These are phyloP conservation scores for Microcebus jonahi DNA, from an alignment of 2,113 vertebrate species.

Conservation along the genomic window DNA sequence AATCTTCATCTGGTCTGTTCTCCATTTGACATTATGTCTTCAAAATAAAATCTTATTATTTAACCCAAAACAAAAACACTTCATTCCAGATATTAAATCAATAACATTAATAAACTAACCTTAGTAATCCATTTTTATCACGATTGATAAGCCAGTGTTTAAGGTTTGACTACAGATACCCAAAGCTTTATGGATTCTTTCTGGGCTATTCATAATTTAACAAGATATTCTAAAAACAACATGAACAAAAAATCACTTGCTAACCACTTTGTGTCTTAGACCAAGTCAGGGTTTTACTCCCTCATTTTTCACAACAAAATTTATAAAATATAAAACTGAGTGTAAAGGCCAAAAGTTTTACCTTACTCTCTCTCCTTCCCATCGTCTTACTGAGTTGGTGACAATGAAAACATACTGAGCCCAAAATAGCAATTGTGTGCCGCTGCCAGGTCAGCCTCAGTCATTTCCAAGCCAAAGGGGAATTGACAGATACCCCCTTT, in stretches of 20 bases:
- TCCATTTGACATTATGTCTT: constrained; percentile 25
- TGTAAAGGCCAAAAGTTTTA: background rate
- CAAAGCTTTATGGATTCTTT: constrained; percentile 31
- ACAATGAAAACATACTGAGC: constrained; percentile 64
- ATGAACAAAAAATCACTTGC: background rate
- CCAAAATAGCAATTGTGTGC: constrained; percentile 27
- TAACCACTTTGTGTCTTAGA: background rate
- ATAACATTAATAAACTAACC: background rate
- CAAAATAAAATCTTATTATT: constrained; percentile 55
- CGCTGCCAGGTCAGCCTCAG: background rate
- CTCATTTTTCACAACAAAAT: constrained; percentile 50
- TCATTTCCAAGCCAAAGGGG: constrained; percentile 55
- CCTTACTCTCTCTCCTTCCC: background rate
- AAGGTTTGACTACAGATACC: background rate
- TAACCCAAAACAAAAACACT: constrained; percentile 39
- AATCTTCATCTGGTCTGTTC: constrained; percentile 38
- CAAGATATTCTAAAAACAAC: constrained; percentile 18
- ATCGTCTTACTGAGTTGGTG: constrained; percentile 9
- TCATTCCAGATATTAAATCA: constrained; percentile 51
- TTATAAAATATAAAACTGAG: constrained; percentile 44
- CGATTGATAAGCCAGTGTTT: constrained; percentile 15
- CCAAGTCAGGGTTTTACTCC: background rate
- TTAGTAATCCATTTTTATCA: constrained; percentile 39
- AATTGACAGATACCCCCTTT: constrained; percentile 50
- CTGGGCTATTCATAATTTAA: constrained; percentile 22